phyloP scores from a whole-genome alignment of 2,888 invertebrate genomes.

The Diarsia mendica region DNA sequence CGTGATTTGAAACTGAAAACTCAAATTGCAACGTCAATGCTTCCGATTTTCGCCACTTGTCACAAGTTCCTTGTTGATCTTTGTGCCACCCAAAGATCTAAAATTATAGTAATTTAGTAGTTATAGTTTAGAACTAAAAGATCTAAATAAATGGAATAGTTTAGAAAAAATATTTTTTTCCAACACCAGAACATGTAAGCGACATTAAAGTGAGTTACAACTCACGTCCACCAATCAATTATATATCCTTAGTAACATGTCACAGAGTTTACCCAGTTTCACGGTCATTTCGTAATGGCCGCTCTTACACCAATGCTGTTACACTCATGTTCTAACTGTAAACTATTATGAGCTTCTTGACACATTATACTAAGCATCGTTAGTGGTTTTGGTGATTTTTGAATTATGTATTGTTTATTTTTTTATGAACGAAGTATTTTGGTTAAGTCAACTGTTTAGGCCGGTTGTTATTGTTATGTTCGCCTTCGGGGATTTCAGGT shows the following conservation, averaged over 20 bases:
- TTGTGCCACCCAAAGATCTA: too few relatives aligned
- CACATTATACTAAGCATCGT: slow-evolving; percentile 37
- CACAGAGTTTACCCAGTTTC: slow-evolving; percentile 54
- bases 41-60: too few relatives aligned
- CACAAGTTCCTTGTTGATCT: too few relatives aligned
- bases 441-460: background rate
- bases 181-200: background rate
- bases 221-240: slow-evolving; percentile 2
- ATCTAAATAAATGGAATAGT: too few relatives aligned
- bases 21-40: too few relatives aligned
- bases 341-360: slow-evolving; percentile 39
- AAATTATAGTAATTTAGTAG: too few relatives aligned
- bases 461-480: background rate
- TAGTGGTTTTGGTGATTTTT: slow-evolving; percentile 20
- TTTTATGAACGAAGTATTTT: background rate
- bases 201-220: slow-evolving; percentile 31
- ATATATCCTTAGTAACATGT: slow-evolving; percentile 31
- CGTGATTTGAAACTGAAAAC: too few relatives aligned
- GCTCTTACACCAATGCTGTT: slow-evolving; percentile 34
- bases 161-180: too few relatives aligned
- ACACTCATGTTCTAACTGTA: slow-evolving; percentile 51
- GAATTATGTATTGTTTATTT: slow-evolving; percentile 26
- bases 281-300: slow-evolving; percentile 49
- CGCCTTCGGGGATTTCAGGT: too few relatives aligned
- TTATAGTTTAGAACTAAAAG: too few relatives aligned